These are phyloP conservation scores for Xiphorhynchus elegans DNA, from an alignment of 2,113 vertebrate species.

Conservation along the genomic window DNA sequence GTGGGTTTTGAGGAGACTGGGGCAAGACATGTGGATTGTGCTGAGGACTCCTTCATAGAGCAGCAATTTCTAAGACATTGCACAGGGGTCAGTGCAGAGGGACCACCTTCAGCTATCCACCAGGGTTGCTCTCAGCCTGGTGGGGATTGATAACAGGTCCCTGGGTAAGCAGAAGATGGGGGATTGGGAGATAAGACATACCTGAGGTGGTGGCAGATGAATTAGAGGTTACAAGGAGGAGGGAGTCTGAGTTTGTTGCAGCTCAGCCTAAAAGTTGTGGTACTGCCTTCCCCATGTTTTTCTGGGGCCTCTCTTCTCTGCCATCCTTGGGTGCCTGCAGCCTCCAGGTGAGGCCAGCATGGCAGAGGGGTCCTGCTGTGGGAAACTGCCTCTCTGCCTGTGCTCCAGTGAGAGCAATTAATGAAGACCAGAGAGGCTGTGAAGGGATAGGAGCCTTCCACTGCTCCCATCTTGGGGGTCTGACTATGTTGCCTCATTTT, in stretches of 20 bases:
- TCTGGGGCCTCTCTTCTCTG: neutral
- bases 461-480: neutral
- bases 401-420: neutral
- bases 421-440: neutral
- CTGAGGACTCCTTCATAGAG: neutral
- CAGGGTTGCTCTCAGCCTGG: neutral
- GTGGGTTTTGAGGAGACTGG: neutral
- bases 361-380: neutral
- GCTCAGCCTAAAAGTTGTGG: neutral
- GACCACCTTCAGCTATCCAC: neutral
- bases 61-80: neutral
- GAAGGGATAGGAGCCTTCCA: neutral
- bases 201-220: neutral
- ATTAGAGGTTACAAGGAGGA: neutral
- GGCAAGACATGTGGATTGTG: rapidly evolving
- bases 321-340: neutral
- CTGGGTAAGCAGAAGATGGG: neutral
- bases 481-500: neutral
- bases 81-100: neutral
- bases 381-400: neutral
- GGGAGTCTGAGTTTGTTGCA: neutral
- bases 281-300: neutral
- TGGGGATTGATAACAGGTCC: neutral
- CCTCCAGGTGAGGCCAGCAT: neutral
- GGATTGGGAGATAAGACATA: neutral